A percentile compares a stretch with the other conserved stretches of the same genome.
Evolutionary conservation across 2,113 vertebrate species (phyloP).

Genomic region (Neolamprologus toae): DNA sequence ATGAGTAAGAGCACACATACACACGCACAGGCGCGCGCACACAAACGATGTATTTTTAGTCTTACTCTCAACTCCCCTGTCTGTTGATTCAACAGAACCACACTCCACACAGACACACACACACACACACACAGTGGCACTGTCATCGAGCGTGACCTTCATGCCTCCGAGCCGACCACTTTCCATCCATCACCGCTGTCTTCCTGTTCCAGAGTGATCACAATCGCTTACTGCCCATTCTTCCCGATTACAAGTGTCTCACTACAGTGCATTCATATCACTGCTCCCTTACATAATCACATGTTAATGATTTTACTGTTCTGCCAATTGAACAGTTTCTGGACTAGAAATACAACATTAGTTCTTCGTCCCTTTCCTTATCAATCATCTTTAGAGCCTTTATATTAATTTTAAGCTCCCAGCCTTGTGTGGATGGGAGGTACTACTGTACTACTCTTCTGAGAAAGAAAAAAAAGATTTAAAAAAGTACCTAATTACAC

Average conservation of each 20-base stretch:
- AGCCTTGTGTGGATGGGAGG: neutral
- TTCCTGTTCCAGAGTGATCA: slow-evolving; percentile 54
- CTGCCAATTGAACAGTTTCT: neutral
- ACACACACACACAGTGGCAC: neutral
- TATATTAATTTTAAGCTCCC: neutral
- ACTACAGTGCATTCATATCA: slow-evolving; percentile 14
- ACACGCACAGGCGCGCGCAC: neutral
- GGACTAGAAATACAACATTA: neutral
- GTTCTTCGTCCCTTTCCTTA: neutral
- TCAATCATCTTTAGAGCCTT: neutral
- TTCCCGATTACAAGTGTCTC: neutral
- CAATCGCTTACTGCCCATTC: slow-evolving; percentile 56
- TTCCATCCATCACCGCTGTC: slow-evolving; percentile 60
- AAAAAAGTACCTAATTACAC: neutral
- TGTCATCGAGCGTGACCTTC: slow-evolving; percentile 62
- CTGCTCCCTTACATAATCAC: slow-evolving; percentile 16
- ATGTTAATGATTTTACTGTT: slow-evolving; percentile 25
- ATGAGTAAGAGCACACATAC: slow-evolving; percentile 33
- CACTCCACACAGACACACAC: neutral
- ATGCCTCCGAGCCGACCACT: slow-evolving; percentile 50
- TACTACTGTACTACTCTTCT: neutral
- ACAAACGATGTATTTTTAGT: slow-evolving; percentile 46
- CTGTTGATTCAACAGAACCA: slow-evolving; percentile 55
- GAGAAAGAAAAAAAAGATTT: neutral
- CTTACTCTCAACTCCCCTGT: slow-evolving; percentile 17